Conservation (phyloP, 2,113 vertebrate genomes). For the Dromas ardeola region DNA sequence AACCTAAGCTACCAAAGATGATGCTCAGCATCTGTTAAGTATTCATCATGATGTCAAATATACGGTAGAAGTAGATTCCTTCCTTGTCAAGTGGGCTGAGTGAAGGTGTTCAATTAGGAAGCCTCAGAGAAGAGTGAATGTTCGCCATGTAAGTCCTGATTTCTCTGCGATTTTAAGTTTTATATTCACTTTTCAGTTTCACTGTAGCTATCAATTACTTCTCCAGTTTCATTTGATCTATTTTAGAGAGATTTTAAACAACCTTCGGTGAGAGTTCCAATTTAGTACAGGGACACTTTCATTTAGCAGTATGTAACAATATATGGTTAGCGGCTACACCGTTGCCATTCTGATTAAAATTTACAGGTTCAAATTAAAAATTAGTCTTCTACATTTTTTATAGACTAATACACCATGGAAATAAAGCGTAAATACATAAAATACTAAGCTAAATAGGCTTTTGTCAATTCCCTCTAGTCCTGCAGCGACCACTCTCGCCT, state of each 20-base stretch:
- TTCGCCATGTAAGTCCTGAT: background rate
- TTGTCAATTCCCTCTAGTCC: slow-evolving; percentile 21
- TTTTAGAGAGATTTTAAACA: slow-evolving; percentile 46
- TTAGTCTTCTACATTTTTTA: background rate
- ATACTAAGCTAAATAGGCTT: background rate
- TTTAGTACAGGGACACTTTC: slow-evolving; percentile 20
- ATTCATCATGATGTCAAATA: background rate
- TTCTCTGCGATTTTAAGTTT: background rate
- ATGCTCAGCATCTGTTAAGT: background rate
- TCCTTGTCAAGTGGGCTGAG: background rate
- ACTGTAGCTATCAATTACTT: background rate
- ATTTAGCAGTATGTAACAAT: background rate
- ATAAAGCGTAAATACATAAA: slow-evolving; percentile 22
- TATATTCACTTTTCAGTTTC: background rate
- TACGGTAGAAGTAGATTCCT: background rate
- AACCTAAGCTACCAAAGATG: background rate
- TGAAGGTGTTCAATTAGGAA: background rate
- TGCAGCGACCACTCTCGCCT: background rate
- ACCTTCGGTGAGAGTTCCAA: background rate
- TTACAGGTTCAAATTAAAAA: slow-evolving; percentile 48
- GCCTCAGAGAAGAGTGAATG: background rate
- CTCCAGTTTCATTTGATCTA: background rate
- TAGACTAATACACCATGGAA: background rate
- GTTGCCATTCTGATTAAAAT: slow-evolving; percentile 38
- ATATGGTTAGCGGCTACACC: background rate